Conservation (phyloP, 1,140 invertebrate species). For the Saccostrea glomerata region DNA sequence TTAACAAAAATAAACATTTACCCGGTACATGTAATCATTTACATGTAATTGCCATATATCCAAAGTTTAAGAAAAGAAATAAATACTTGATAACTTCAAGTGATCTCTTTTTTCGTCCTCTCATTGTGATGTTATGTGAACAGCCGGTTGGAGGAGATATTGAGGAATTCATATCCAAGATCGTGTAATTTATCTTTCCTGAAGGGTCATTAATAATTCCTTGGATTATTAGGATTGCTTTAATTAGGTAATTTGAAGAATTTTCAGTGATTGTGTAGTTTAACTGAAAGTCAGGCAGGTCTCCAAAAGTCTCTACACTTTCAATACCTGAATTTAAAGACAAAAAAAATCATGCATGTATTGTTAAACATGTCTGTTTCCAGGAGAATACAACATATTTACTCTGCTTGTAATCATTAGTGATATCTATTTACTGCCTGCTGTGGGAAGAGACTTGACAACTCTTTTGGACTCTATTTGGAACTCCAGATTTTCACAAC, state of each 20-base stretch:
- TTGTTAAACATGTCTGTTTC: too few relatives aligned
- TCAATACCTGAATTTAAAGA: background rate
- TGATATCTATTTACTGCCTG: background rate
- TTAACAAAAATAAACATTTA: too few relatives aligned
- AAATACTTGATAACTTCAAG: background rate
- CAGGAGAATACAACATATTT: too few relatives aligned
- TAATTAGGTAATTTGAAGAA: background rate
- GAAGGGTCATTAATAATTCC: background rate
- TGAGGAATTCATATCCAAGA: background rate
- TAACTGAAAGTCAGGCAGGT: background rate
- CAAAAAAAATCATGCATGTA: background rate
- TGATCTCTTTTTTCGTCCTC: conserved; percentile 7
- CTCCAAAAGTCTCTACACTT: background rate
- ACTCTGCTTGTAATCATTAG: background rate
- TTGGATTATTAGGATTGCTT: background rate
- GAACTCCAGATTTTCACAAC: conserved; percentile 46
- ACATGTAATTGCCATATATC: too few relatives aligned
- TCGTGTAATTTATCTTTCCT: background rate
- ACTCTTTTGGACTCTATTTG: conserved; percentile 5
- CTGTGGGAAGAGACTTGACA: background rate
- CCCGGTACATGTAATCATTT: too few relatives aligned
- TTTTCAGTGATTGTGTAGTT: background rate
- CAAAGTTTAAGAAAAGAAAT: too few relatives aligned
- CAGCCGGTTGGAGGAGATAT: background rate
- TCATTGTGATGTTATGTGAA: background rate